phyloP scores from a whole-genome alignment of 2,888 invertebrate species.

The Ennomos quercinarius region DNA sequence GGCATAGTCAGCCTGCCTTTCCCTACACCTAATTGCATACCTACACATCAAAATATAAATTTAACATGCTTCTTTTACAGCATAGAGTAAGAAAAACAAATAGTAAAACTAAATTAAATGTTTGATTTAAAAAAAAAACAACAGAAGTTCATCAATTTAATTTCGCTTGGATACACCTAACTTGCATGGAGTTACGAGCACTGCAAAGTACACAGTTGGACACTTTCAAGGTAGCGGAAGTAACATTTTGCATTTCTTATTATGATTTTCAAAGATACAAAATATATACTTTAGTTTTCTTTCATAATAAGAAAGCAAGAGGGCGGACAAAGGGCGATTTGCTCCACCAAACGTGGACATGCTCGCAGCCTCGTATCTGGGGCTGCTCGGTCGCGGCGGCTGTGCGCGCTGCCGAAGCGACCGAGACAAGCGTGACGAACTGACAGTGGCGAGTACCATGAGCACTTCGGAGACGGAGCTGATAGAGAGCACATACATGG shows the following conservation, averaged over 20 bases:
- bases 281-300: conserved; percentile 46
- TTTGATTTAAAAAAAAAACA: background rate
- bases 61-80: no score
- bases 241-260: conserved; percentile 78
- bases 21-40: no score
- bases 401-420: conserved; percentile 64
- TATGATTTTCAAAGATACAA: conserved; percentile 59
- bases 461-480: conserved; percentile 99
- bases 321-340: conserved; percentile 77
- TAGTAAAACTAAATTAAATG: no score
- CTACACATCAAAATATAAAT: no score
- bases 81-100: no score
- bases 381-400: conserved; percentile 82
- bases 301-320: conserved; percentile 83
- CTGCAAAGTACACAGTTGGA: conserved; percentile 79
- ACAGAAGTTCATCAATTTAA: conserved; percentile 64
- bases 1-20: no score
- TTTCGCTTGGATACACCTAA: conserved; percentile 50
- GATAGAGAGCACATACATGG: conserved; percentile 99
- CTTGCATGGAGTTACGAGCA: conserved; percentile 82
- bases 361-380: conserved; percentile 85
- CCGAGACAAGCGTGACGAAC: conserved; percentile 77
- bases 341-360: conserved; percentile 82
- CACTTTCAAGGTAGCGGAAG: conserved; percentile 63
- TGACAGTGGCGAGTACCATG: conserved; percentile 92